These are phyloP conservation scores for Heliothis subflexa DNA, from an alignment of 1,140 invertebrate genomes.

Conservation along the genomic window DNA sequence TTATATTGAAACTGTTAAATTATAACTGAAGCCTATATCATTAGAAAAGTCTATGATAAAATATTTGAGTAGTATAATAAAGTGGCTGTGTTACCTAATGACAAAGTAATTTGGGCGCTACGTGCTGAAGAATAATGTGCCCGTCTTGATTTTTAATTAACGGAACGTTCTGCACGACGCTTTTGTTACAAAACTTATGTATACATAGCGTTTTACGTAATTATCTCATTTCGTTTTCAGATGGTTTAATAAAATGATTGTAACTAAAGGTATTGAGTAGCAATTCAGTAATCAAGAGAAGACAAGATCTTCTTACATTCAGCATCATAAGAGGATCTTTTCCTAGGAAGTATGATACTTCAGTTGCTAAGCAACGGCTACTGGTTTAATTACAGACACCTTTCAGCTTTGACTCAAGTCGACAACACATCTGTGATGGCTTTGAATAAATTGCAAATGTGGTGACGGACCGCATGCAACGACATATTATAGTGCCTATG, in stretches of 20 bases:
- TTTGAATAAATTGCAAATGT: too few relatives aligned
- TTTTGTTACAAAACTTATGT: not conserved
- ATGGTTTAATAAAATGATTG: too few relatives aligned
- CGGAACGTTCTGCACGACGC: not conserved
- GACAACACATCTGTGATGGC: too few relatives aligned
- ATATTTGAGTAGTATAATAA: constrained; percentile 41
- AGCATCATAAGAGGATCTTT: too few relatives aligned
- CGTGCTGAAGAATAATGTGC: constrained; percentile 40
- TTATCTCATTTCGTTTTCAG: not conserved
- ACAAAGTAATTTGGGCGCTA: constrained; percentile 29
- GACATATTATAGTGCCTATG: too few relatives aligned
- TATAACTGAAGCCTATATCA: constrained; percentile 27
- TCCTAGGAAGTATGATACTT: too few relatives aligned
- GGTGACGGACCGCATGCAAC: too few relatives aligned
- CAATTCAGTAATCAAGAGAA: not conserved
- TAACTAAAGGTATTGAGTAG: not conserved
- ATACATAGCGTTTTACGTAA: not conserved
- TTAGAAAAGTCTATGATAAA: constrained; percentile 38
- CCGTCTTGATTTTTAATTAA: constrained; percentile 40
- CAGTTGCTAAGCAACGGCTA: too few relatives aligned
- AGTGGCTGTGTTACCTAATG: constrained; percentile 17
- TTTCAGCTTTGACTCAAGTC: too few relatives aligned
- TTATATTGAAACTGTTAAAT: constrained; percentile 19
- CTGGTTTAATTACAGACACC: too few relatives aligned
- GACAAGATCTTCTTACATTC: too few relatives aligned